Base-by-base conservation (phyloP, 2,797 vertebrate genomes). In the Hydrolagus colliei region DNA sequence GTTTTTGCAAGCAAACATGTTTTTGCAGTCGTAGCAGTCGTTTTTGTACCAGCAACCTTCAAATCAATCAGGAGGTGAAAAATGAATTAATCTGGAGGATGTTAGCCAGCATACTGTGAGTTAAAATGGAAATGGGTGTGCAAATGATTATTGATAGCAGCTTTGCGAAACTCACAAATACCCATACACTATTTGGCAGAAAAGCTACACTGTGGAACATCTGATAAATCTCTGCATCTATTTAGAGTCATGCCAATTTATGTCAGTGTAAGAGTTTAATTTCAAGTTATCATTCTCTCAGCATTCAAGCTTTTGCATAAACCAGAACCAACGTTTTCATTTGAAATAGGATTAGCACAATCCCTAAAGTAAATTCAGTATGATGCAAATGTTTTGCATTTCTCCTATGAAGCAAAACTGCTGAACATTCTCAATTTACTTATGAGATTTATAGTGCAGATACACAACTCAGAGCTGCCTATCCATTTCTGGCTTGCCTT, bases 141-240 rank as follows among this genome's bases (percentile, higher is more conserved):
- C 62, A 67, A 61, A 79, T n/a, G n/a, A 79, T 62, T 77, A 77
- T 79, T 35, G 67, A 82, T 82, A 82, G n/a, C 62, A 65, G 78
- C 62, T 82, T 63, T 79, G 77, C 22, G 61, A 35, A 82, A 18
- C 62, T n/a, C 32, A 82, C 67, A 65, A 82, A 35, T 67, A 16
- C 78, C 65, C 27, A 35, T 32, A 22, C 61, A 63, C 22, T 68
- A 14, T 68, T 65, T 82, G 62, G 63, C 14, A 82, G 62, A 68
- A 65, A 20, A 82, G 14, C 22, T 63, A 11, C 52, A 62, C 52
- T 79, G 10, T 63, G 77, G 0, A 22, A 63, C 63, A 35, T 35
- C 78, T 82, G 14, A 35, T 82, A 67, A 18, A 52, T 52, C 78
- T 59, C 52, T 61, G 67, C 78, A 35, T 68, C 32, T 67, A 82